phyloP scores from a whole-genome alignment of 1,140 invertebrate species.

The Solenopsis invicta region DNA sequence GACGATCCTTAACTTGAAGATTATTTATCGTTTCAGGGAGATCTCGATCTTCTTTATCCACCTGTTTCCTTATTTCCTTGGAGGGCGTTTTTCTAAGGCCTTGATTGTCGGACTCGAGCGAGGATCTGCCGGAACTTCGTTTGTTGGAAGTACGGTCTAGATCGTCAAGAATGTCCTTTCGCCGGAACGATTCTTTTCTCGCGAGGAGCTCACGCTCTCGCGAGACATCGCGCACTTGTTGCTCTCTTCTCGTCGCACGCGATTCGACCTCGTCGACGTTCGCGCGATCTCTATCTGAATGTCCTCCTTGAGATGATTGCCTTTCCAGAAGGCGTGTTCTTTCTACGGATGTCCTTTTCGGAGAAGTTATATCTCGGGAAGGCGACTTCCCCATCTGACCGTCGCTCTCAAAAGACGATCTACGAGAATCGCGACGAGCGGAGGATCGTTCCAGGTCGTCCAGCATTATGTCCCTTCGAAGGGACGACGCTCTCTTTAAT shows the following conservation, averaged over 20 bases:
- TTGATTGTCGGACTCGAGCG: constrained; percentile 61
- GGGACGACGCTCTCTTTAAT: constrained; percentile 54
- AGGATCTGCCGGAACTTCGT: constrained; percentile 63
- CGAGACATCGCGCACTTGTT: constrained; percentile 31
- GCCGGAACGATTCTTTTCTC: constrained; percentile 57
- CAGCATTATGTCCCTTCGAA: constrained; percentile 43
- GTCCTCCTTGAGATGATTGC: constrained; percentile 18
- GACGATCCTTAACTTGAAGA: constrained; percentile 12
- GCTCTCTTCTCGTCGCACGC: background rate
- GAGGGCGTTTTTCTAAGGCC: constrained; percentile 36
- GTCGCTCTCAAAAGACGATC: constrained; percentile 71
- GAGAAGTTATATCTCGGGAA: constrained; percentile 39
- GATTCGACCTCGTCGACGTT: background rate
- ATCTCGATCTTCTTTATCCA: background rate
- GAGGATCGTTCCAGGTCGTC: constrained; percentile 62
- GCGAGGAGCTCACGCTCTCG: constrained; percentile 32
- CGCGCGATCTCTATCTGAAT: background rate
- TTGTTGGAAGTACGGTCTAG: constrained; percentile 55
- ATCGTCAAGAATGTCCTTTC: constrained; percentile 49
- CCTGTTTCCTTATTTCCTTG: constrained; percentile 31
- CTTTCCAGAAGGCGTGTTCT: constrained; percentile 18
- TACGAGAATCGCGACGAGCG: constrained; percentile 61
- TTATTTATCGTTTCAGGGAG: background rate
- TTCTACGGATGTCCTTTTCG: background rate
- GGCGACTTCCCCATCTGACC: constrained; percentile 27